Base-by-base conservation (phyloP, 2,113 vertebrate species). In the Butorides virescens region DNA sequence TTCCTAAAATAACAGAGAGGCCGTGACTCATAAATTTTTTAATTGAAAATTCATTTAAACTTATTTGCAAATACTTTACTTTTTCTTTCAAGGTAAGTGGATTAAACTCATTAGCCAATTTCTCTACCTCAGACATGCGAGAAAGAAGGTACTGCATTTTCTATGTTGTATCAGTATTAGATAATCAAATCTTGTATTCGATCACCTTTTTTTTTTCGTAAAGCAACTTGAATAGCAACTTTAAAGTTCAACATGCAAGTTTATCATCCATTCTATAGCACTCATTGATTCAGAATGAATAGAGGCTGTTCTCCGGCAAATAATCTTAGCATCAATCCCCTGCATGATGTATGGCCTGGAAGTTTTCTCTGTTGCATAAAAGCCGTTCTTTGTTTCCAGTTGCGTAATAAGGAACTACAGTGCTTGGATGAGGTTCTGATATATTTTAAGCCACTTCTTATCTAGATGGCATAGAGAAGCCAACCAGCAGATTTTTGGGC, bases 1-100 rank as follows among this genome's bases (percentile, higher is more conserved):
- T 92, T 90, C 88, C 95, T 95, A 85, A 96, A 95, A 88, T 73
- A 95, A 95, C 92, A 92, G 18, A 27, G 87, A 88, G 94, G 95
- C 90, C 12, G 0, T 6, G 61, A 91, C 93, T 96, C 89, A 49
- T 77, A 87, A 39, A 34, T 85, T 81, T 97, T 97, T 93, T 73
- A 94, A 96, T 91, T 97, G 96, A 96, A 88, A 95, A 96, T 86
- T 74, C 15, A 6, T 73, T 89, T 79, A 87, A 76, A 86, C 81
- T 79, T 97, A 75, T 93, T 90, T 77, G 85, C 61, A 92, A 90
- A 92, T 86, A 67, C 73, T 95, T 96, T 85, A 85, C 75, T 96
- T 93, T 67, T 91, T 82, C 78, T 94, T 91, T 93, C 23, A 79
- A 96, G 62, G 55, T 79, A 96, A 88, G 75, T 36, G 79, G 86